phyloP scores from a whole-genome alignment of 2,888 invertebrate genomes.

The Coleophora flavipennella region DNA sequence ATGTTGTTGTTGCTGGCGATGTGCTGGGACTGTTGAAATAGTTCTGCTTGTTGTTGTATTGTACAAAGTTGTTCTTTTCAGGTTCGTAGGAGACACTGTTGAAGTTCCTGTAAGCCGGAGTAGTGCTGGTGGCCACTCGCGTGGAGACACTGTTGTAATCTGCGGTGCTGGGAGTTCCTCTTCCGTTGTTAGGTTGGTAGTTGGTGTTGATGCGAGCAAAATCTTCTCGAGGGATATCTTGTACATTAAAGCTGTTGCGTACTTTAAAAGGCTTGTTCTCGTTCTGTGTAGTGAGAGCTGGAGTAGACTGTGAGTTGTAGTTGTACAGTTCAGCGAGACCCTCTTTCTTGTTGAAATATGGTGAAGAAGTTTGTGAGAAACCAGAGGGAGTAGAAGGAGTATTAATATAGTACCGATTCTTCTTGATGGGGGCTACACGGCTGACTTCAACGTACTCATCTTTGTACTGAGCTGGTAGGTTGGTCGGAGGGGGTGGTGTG shows the following conservation, averaged over 20 bases:
- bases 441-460: slow-evolving; percentile 65
- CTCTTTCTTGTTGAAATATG: slow-evolving; percentile 53
- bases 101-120: slow-evolving; percentile 44
- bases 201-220: slow-evolving; percentile 37
- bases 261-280: slow-evolving; percentile 47
- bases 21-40: slow-evolving; percentile 44
- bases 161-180: slow-evolving; percentile 27
- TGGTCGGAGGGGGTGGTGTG: slow-evolving; percentile 26
- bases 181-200: slow-evolving; percentile 25
- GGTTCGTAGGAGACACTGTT: slow-evolving; percentile 58
- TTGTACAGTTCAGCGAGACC: slow-evolving; percentile 58
- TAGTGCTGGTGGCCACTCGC: slow-evolving; percentile 35
- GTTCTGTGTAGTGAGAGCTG: slow-evolving; percentile 38
- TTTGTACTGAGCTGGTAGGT: slow-evolving; percentile 50
- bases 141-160: slow-evolving; percentile 37
- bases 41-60: slow-evolving; percentile 41
- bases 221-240: slow-evolving; percentile 40
- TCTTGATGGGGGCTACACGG: slow-evolving; percentile 50
- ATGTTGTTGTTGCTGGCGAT: slow-evolving; percentile 33
- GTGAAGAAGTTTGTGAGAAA: slow-evolving; percentile 32
- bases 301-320: slow-evolving; percentile 55
- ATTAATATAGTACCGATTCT: slow-evolving; percentile 37
- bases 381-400: slow-evolving; percentile 34
- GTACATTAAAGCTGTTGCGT: slow-evolving; percentile 48
- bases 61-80: slow-evolving; percentile 51